A percentile compares a stretch with the other conserved stretches of the same genome.
These are phyloP conservation scores for Acleris emargana DNA, from an alignment of 2,888 invertebrate genomes.

Conservation along the genomic window DNA sequence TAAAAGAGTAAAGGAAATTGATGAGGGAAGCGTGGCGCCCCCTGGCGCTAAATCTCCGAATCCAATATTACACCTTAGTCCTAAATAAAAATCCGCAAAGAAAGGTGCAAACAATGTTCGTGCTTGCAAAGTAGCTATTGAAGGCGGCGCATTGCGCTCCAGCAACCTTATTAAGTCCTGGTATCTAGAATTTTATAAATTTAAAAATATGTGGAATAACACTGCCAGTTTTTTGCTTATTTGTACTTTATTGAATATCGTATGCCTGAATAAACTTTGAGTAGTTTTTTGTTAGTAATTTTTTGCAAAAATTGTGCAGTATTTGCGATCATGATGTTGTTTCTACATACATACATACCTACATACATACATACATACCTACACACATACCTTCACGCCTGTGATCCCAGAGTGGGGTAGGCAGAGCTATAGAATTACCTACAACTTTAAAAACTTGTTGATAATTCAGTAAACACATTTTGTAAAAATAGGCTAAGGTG, in stretches of 20 bases:
- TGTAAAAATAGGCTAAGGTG: no score
- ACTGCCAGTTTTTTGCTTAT: background rate
- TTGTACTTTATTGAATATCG: background rate
- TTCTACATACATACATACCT: no score
- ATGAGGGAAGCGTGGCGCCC: conserved; percentile 39
- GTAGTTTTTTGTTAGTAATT: background rate
- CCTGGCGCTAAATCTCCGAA: conserved; percentile 33
- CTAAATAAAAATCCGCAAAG: conserved; percentile 35
- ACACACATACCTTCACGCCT: no score
- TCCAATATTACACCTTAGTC: conserved; percentile 36
- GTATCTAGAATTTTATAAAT: conserved; percentile 15
- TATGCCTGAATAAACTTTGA: background rate
- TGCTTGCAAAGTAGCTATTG: conserved; percentile 27
- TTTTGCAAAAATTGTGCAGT: no score
- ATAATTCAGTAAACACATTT: no score
- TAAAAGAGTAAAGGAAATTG: conserved; percentile 41
- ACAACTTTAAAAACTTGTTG: no score
- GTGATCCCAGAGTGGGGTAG: no score
- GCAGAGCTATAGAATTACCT: no score
- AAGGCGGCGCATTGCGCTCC: conserved; percentile 8
- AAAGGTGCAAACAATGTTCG: conserved; percentile 33
- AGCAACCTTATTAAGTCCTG: conserved; percentile 20
- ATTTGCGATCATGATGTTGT: no score
- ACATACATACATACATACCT: no score
- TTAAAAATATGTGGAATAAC: conserved; percentile 14